These are phyloP conservation scores for Apantesis nais DNA, from an alignment of 2,888 invertebrate genomes.

Conservation along the genomic window DNA sequence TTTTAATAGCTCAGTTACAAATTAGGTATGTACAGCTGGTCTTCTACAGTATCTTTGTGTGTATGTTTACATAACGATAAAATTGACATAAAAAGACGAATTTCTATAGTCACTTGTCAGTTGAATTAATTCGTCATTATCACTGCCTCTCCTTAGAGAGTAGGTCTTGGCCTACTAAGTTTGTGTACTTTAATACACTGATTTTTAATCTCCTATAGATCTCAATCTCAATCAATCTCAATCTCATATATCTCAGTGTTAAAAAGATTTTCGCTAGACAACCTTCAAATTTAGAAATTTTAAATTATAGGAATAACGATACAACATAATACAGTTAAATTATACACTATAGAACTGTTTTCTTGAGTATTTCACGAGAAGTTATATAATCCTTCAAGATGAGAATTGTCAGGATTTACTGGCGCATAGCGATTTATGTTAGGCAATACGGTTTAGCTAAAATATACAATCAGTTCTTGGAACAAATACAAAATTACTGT, in stretches of 20 bases:
- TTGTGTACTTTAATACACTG: background rate
- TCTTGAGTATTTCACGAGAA: background rate
- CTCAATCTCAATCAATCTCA: too few species aligned
- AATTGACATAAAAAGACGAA: background rate
- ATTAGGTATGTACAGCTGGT: background rate
- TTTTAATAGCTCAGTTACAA: constrained; percentile 7
- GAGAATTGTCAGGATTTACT: background rate
- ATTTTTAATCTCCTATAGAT: background rate
- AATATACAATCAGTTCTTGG: background rate
- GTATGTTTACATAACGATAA: background rate
- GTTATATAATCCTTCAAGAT: background rate
- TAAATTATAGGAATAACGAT: too few species aligned
- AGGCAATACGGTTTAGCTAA: background rate
- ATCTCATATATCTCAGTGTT: too few species aligned
- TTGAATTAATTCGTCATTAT: too few species aligned
- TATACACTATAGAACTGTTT: background rate
- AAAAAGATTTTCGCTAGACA: background rate
- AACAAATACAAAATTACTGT: background rate
- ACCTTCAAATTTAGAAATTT: too few species aligned
- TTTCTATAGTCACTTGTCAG: too few species aligned
- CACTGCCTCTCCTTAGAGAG: too few species aligned
- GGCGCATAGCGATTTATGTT: background rate
- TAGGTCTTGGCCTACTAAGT: too few species aligned
- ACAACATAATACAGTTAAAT: background rate
- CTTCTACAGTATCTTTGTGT: background rate